Evolutionary conservation across 2,888 invertebrate species (phyloP).

Genomic region (Oscheius sp.): DNA sequence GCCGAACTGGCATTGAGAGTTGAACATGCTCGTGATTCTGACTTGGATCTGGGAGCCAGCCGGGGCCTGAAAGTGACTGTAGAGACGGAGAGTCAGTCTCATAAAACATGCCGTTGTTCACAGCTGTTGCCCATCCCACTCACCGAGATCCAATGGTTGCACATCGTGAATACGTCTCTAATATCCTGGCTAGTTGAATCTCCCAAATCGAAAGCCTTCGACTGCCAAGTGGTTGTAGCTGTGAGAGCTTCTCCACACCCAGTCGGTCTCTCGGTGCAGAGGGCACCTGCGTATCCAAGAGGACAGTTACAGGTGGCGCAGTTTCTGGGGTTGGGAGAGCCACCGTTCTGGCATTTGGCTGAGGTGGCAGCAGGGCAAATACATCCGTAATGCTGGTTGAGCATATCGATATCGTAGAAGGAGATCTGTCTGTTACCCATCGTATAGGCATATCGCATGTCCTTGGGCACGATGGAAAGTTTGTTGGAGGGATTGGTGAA

Average conservation of each 20-base stretch:
- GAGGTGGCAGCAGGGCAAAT: conserved; percentile 45
- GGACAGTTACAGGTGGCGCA: conserved; percentile 66
- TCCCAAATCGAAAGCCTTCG: conserved; percentile 40
- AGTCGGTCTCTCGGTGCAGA: conserved; percentile 48
- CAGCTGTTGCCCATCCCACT: background rate
- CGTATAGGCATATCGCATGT: conserved; percentile 56
- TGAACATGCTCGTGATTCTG: conserved; percentile 39
- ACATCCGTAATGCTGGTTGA: conserved; percentile 68
- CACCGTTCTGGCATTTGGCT: conserved; percentile 63
- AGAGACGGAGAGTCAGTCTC: background rate
- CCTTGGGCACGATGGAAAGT: conserved; percentile 47
- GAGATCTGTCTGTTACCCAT: conserved; percentile 61
- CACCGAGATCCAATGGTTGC: conserved; percentile 27
- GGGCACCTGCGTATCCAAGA: conserved; percentile 61
- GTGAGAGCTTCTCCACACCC: conserved; percentile 51
- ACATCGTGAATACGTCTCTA: conserved; percentile 40
- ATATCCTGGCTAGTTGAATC: conserved; percentile 33
- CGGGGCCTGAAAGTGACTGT: conserved; percentile 41
- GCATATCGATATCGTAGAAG: conserved; percentile 64
- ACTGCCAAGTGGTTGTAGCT: conserved; percentile 47
- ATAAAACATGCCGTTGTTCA: background rate
- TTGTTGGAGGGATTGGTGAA: background rate
- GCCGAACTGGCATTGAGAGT: conserved; percentile 48
- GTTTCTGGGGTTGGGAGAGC: conserved; percentile 60
- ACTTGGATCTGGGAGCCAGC: conserved; percentile 44